Evolutionary conservation across 2,113 vertebrate species (phyloP).

Genomic region (Mirounga angustirostris): DNA sequence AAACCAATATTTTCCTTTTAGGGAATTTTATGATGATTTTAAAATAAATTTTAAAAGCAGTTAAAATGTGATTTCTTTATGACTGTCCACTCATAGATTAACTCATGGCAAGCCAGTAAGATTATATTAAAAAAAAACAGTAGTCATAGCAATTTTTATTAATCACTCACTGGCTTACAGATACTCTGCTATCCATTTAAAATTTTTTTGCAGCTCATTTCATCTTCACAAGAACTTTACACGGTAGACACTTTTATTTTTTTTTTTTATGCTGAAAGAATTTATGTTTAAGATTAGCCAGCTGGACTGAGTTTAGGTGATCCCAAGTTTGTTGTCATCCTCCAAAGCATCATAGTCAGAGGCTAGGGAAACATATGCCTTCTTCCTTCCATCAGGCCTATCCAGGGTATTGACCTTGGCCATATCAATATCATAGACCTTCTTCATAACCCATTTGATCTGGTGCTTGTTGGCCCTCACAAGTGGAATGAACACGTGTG

Average conservation of each 20-base stretch:
- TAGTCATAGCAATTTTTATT: neutral
- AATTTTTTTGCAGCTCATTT: slow-evolving; percentile 27
- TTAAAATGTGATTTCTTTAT: slow-evolving; percentile 25
- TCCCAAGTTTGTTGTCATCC: neutral
- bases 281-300: neutral
- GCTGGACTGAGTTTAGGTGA: neutral
- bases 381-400: neutral
- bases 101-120: neutral
- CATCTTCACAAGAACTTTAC: neutral
- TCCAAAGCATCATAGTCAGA: neutral
- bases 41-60: neutral
- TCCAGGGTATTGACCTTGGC: neutral
- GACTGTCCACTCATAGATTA: neutral
- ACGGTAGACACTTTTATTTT: neutral
- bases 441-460: neutral
- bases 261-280: neutral
- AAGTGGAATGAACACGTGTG: neutral
- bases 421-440: neutral
- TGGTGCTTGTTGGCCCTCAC: neutral
- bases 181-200: neutral
- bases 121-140: neutral
- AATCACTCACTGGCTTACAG: neutral
- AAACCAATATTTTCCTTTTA: neutral
- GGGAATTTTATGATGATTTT: slow-evolving; percentile 42
- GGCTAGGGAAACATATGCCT: neutral